A percentile compares a stretch with the other conserved stretches of the same genome.
Conservation (phyloP, 2,797 vertebrate species). For the Gallinago stenura region DNA sequence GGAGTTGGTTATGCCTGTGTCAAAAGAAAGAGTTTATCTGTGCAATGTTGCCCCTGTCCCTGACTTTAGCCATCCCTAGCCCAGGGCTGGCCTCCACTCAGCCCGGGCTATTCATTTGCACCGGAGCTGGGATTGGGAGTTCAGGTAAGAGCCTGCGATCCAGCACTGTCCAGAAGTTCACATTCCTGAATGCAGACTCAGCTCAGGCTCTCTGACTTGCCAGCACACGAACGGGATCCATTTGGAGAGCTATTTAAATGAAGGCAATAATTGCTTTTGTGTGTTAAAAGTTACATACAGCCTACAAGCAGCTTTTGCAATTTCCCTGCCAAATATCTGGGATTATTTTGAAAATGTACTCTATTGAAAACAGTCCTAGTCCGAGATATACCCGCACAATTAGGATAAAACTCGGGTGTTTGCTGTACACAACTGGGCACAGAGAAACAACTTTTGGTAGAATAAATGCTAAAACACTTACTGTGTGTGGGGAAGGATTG, state of each 20-base stretch:
- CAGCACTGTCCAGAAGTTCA: not conserved
- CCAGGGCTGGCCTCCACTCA: not conserved
- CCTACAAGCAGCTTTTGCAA: slow-evolving; percentile 21
- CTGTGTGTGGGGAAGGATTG: not conserved
- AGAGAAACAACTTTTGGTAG: not conserved
- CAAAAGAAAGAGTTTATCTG: not conserved
- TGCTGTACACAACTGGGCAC: not conserved
- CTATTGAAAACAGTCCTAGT: not conserved
- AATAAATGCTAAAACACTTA: not conserved
- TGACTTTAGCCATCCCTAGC: not conserved
- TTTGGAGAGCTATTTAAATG: not conserved
- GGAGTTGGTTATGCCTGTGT: slow-evolving; percentile 7
- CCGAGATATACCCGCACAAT: fast-evolving
- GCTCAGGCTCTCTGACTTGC: not conserved
- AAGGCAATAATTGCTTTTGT: slow-evolving; percentile 2
- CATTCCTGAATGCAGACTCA: not conserved
- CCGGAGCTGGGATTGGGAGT: not conserved
- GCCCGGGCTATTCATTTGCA: not conserved
- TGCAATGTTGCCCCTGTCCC: not conserved
- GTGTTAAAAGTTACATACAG: not conserved
- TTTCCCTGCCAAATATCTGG: slow-evolving; percentile 49
- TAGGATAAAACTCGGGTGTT: not conserved
- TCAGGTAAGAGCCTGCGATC: not conserved
- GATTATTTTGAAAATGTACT: not conserved
- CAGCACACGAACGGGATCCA: not conserved